Percentiles rank a stretch among this genome's conserved stretches.
Conservation (phyloP, 2,888 invertebrate genomes). For the Lordiphosa andalusiaca region DNA sequence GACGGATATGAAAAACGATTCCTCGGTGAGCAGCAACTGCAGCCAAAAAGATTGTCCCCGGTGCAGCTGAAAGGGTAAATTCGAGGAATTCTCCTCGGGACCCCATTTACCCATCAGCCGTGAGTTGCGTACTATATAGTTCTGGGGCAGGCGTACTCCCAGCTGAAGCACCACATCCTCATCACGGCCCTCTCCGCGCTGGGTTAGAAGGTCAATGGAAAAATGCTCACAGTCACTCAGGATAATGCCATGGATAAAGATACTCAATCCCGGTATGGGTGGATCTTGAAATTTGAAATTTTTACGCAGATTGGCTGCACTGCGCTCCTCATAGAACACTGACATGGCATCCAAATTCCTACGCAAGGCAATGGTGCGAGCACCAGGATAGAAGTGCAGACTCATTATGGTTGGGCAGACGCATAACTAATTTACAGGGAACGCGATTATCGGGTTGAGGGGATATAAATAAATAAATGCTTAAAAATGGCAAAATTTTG, state of each 20-base stretch:
- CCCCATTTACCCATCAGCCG: conserved; percentile 86
- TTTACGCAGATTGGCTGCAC: conserved; percentile 23
- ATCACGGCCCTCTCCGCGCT: not conserved
- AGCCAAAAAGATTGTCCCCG: conserved; percentile 79
- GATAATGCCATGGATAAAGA: conserved; percentile 54
- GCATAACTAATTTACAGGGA: too few relatives aligned
- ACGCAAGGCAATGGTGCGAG: conserved; percentile 39
- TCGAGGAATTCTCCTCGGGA: conserved; percentile 84
- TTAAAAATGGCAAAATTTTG: too few relatives aligned
- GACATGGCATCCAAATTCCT: conserved; percentile 49
- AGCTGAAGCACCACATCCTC: conserved; percentile 88
- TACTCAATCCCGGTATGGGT: conserved; percentile 48
- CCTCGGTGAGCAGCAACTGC: conserved; percentile 83
- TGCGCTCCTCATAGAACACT: conserved; percentile 50
- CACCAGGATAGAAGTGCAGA: conserved; percentile 47
- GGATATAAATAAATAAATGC: too few relatives aligned
- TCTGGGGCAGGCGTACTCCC: conserved; percentile 87
- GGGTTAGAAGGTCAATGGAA: conserved; percentile 42
- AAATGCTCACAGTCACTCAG: conserved; percentile 51
- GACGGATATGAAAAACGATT: conserved; percentile 84
- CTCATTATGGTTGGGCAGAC: conserved; percentile 1
- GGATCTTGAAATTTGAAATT: conserved; percentile 19
- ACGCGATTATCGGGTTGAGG: too few relatives aligned
- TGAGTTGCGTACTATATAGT: conserved; percentile 88
- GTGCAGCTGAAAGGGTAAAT: conserved; percentile 76